Conservation (phyloP, 2,888 invertebrate species). For the Rugalucina vietnamica region DNA sequence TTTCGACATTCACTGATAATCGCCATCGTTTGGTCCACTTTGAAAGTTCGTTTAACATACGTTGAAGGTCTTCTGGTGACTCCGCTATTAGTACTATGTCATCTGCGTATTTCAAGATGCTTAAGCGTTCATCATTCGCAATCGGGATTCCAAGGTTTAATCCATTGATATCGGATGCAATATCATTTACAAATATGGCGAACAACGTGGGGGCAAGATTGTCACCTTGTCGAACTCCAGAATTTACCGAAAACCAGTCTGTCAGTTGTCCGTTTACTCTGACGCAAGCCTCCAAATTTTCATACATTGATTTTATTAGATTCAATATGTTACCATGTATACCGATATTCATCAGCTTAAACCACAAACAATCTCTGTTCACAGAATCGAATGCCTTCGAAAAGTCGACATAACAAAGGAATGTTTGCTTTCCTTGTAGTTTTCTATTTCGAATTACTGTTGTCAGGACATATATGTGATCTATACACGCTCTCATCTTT, state of each 20-base stretch:
- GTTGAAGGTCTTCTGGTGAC: neutral
- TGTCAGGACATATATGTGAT: conserved; percentile 7
- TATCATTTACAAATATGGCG: conserved; percentile 22
- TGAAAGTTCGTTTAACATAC: conserved; percentile 3
- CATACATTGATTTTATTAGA: conserved; percentile 5
- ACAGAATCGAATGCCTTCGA: too few species aligned
- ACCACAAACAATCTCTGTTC: too few species aligned
- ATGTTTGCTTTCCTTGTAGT: neutral
- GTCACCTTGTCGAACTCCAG: conserved; percentile 9
- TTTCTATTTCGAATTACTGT: conserved; percentile 12
- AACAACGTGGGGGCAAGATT: conserved; percentile 20
- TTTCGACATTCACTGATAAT: conserved; percentile 1
- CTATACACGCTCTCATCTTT: conserved; percentile 15
- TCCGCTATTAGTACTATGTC: conserved; percentile 3
- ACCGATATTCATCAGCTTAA: conserved; percentile 9
- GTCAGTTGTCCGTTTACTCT: neutral
- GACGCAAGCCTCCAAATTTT: conserved; percentile 5
- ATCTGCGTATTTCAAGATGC: conserved; percentile 8
- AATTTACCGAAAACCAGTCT: conserved; percentile 24
- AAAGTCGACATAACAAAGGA: neutral
- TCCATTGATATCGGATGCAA: conserved; percentile 1
- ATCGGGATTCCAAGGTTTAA: neutral
- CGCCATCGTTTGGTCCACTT: conserved; percentile 3
- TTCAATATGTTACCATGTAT: conserved; percentile 3
- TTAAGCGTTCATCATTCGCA: neutral